phyloP scores from a whole-genome alignment of 2,888 invertebrate genomes.

The Marronus borbonicus region DNA sequence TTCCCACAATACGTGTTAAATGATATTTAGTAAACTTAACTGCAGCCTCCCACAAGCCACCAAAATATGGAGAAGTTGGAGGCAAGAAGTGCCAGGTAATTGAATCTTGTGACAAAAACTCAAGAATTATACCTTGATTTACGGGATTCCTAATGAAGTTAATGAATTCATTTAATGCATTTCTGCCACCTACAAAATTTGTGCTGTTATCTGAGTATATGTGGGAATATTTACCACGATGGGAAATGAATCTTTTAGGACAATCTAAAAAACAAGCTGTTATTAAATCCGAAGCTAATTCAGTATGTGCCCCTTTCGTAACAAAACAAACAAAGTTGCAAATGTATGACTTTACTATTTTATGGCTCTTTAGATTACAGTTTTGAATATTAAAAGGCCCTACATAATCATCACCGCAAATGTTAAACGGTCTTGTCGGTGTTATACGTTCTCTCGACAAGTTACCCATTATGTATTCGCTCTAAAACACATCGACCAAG shows the following conservation, averaged over 20 bases:
- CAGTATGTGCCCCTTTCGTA: background rate
- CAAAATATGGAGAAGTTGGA: too few species aligned
- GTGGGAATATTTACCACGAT: too few species aligned
- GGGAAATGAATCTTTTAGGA: background rate
- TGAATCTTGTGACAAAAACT: too few species aligned
- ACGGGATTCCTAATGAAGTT: too few species aligned
- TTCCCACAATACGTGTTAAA: background rate
- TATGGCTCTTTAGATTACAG: background rate
- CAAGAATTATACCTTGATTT: too few species aligned
- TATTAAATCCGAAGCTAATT: background rate
- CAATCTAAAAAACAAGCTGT: conserved; percentile 5
- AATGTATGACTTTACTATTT: background rate
- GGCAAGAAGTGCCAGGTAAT: background rate
- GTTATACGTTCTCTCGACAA: background rate
- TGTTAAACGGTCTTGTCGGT: too few species aligned
- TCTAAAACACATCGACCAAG: background rate
- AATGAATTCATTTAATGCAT: too few species aligned
- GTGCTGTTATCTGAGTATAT: too few species aligned
- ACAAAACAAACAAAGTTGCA: background rate
- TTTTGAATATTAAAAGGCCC: background rate
- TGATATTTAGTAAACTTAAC: background rate
- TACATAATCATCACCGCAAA: background rate
- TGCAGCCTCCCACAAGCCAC: background rate
- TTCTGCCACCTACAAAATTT: too few species aligned
- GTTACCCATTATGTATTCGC: background rate